These are phyloP conservation scores for Terebella lapidaria DNA, from an alignment of 2,888 invertebrate species.

Conservation along the genomic window DNA sequence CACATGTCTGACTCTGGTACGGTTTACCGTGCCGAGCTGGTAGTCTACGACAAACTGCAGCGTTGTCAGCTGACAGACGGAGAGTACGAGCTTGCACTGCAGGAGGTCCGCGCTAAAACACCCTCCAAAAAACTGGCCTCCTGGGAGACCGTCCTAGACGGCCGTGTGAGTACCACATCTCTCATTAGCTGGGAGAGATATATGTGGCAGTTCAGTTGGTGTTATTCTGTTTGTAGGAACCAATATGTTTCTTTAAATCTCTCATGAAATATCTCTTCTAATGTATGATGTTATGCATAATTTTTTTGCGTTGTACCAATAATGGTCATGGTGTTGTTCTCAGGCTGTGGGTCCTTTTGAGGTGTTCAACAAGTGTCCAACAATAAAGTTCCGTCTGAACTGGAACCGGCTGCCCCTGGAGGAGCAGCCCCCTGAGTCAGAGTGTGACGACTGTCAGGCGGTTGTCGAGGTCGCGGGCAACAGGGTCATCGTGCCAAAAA, in stretches of 20 bases:
- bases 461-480: neutral
- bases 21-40: too few species aligned
- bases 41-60: constrained; percentile 84
- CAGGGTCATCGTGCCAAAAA: neutral
- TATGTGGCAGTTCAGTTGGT: too few species aligned
- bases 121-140: constrained; percentile 67
- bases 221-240: too few species aligned
- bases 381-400: constrained; percentile 75
- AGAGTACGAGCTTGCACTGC: constrained; percentile 70
- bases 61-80: constrained; percentile 81
- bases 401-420: constrained; percentile 59
- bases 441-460: too few species aligned
- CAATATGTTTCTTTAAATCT: too few species aligned
- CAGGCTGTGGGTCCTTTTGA: constrained; percentile 60
- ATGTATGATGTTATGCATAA: too few species aligned
- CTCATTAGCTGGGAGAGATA: too few species aligned
- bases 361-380: constrained; percentile 73
- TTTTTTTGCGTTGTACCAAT: too few species aligned
- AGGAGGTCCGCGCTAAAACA: constrained; percentile 59
- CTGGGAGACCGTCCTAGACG: constrained; percentile 65
- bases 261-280: too few species aligned
- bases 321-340: too few species aligned
- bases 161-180: constrained; percentile 51
- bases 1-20: too few species aligned
- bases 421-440: too few species aligned